Base-by-base conservation (phyloP, 2,888 invertebrate species). In the Apocheima hispidaria region DNA sequence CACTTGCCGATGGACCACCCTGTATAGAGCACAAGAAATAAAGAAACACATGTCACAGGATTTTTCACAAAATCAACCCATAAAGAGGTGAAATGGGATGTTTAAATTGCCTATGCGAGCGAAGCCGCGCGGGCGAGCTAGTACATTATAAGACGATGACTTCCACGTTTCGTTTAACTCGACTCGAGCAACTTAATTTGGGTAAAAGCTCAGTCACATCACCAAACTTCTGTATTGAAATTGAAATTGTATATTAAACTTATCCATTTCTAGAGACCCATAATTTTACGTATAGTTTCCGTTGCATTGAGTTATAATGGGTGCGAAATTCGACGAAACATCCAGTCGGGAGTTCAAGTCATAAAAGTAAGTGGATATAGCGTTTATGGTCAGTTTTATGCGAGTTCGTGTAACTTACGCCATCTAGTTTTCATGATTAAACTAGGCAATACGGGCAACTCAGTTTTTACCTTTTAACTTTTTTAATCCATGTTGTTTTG, bases 281-380 rank as follows among this genome's bases (percentile, higher is more conserved):
- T 61, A 61, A 56, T 57, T 48, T 52, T n/a, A 51, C 33, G 40
- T 61, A 40, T 43, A 48, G 61, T 50, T 60, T 60, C 54, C 60
- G 53, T 44, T 26, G 66, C 78, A 78, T 81, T 72, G 74, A 79
- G 75, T 79, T 81, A 83, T 82, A 78, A 79, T 76, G 76, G 71
- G 66, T 70, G 61, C 65, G 77, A 74, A 56, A 57, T 62, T 62
- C 61, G 61, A 21, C 61, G 61, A 62, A 62, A 57, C 78, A 80
- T 84, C 81, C 81, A 50, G 52, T 72, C 74, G 71, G 75, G 74
- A 75, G 75, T 73, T 78, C 64, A 66, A 57, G 82, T 73, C 81
- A 80, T 88, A 88, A 89, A 88, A 82, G 76, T 84, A 82, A 87
- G 86, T 85, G 83, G 83, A 86, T 83, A 82, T 82, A 72, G 77